Percentiles rank a stretch among this genome's conserved stretches.
These are phyloP conservation scores for Lepidothrix coronata DNA, from an alignment of 2,113 vertebrate genomes.

Conservation along the genomic window DNA sequence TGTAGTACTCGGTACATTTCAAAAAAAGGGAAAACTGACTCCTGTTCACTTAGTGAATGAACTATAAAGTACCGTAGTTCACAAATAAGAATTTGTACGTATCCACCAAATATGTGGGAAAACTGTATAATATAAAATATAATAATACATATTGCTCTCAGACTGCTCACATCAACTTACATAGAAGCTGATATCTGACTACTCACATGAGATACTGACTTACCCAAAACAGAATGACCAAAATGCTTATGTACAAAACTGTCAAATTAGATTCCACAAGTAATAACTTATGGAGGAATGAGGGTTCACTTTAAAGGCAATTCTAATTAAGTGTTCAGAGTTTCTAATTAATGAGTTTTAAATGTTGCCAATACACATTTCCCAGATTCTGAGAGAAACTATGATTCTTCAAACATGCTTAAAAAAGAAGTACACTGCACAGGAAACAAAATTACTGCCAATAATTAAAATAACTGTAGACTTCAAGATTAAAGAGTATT, in stretches of 20 bases:
- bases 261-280: background rate
- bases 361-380: background rate
- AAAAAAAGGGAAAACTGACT: background rate
- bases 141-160: background rate
- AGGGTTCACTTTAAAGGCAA: background rate
- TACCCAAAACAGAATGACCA: background rate
- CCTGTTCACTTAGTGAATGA: background rate
- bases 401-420: background rate
- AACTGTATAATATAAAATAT: background rate
- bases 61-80: background rate
- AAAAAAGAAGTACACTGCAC: background rate
- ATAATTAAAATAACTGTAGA: background rate
- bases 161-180: background rate
- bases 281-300: background rate
- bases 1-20: background rate
- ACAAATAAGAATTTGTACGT: background rate
- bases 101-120: background rate
- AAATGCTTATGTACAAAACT: background rate
- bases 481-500: background rate
- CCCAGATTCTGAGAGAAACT: background rate
- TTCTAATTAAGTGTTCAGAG: background rate
- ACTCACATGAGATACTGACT: background rate
- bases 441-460: background rate
- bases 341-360: background rate
- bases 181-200: background rate